These are phyloP conservation scores for Lophochroa leadbeateri DNA, from an alignment of 2,113 vertebrate species.

Conservation along the genomic window DNA sequence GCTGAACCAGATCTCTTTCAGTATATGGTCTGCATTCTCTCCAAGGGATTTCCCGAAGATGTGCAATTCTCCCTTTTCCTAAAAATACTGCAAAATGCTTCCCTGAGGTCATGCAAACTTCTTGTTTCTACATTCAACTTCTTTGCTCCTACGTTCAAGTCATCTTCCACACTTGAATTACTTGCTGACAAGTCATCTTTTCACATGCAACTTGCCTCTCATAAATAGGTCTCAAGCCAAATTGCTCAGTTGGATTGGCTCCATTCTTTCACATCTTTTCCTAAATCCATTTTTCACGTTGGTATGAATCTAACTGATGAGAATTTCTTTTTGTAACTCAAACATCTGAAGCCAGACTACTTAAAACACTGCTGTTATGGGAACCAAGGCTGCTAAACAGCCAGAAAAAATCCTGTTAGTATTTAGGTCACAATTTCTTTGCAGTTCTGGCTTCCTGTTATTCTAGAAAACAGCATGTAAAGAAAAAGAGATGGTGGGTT, in stretches of 20 bases:
- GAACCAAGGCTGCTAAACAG: conserved; percentile 11
- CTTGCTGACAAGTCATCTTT: background rate
- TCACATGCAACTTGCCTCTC: background rate
- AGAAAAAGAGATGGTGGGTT: background rate
- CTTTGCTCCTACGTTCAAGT: background rate
- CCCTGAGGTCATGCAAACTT: background rate
- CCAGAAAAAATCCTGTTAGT: conserved; percentile 19
- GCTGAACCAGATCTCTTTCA: background rate
- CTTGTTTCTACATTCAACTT: background rate
- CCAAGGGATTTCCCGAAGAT: background rate
- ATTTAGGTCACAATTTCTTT: conserved; percentile 39
- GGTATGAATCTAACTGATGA: background rate
- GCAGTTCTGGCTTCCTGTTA: background rate
- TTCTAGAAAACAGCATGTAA: background rate
- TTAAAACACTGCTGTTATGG: conserved; percentile 33
- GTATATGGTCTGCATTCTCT: background rate
- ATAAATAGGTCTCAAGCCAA: background rate
- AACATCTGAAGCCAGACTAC: background rate
- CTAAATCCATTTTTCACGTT: background rate
- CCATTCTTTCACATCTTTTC: background rate
- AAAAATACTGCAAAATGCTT: background rate
- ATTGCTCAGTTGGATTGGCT: background rate
- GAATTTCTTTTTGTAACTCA: background rate
- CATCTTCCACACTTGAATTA: background rate
- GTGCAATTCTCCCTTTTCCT: background rate